phyloP scores from a whole-genome alignment of 2,888 invertebrate genomes.

The Minunthozetes semirufus region DNA sequence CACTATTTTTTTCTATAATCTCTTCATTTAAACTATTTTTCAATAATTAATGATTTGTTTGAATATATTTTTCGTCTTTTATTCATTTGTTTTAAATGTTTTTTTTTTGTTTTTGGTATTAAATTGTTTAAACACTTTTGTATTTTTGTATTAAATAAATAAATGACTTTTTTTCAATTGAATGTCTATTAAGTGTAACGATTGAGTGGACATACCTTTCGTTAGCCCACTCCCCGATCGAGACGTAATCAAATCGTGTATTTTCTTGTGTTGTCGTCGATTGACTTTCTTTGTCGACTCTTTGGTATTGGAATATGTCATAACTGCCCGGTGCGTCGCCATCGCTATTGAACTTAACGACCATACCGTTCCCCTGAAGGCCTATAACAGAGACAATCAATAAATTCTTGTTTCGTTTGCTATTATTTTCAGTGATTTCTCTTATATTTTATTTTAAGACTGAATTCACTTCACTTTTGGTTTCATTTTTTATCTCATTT shows the following conservation, averaged over 20 bases:
- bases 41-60: no score
- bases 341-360: constrained; percentile 58
- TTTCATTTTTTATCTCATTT: neutral
- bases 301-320: constrained; percentile 63
- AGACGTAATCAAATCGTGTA: constrained; percentile 55
- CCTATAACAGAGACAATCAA: constrained; percentile 47
- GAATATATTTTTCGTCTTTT: no score
- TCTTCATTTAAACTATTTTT: no score
- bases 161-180: no score
- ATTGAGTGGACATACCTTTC: constrained; percentile 34
- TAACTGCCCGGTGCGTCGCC: constrained; percentile 64
- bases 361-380: constrained; percentile 50
- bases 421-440: constrained; percentile 14
- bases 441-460: constrained; percentile 11
- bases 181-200: neutral
- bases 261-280: constrained; percentile 46
- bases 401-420: neutral
- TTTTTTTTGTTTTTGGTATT: no score
- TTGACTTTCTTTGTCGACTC: constrained; percentile 37
- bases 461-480: neutral
- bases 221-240: constrained; percentile 57
- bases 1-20: no score
- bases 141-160: no score
- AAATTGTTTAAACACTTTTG: no score
- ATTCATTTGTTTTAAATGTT: no score